Base-by-base conservation (phyloP, 2,888 invertebrate species). In the Diogma glabrata region DNA sequence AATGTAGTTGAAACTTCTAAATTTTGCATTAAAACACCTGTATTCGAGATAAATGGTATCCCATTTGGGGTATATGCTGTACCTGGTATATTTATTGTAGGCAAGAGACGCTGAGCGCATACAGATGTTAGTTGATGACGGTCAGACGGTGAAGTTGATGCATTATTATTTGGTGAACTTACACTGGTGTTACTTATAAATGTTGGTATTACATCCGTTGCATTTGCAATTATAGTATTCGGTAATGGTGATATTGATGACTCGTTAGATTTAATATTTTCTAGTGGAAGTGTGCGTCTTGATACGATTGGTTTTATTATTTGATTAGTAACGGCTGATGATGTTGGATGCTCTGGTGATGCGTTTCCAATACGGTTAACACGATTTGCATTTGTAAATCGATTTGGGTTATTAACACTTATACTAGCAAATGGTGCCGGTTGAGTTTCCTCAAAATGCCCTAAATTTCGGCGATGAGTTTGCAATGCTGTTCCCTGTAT, bases 401-500 rank as follows among this genome's bases (percentile, higher is more conserved):
- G 51, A 51, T 53, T 52, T 24, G 55, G 55, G 51, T 55, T 55
- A 23, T 55, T 55, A 2, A 55, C 55, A 51, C 55, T 55, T 16
- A 54, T 55, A 28, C 48, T 51, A 6, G 54, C 23, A 26, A 51
- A 51, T 16, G 51, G 52, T 24, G 43, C 38, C 14, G 52, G 43
- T 47, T 52, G 47, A 23, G 53, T 54, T 10, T 57, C 40, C 57
- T 56, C 36, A 58, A 56, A 77, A 61, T 82, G 82, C 0, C 77
- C 77, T 49, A 77, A 78, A 12, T 76, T 72, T 24, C 79, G 70
- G 20, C 79, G 72, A 60, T 83, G 83, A 20, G 76, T 75, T 58
- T 81, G 81, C 30, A 83, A 62, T 17, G 76, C 74, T 8, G 76
- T 75, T 1, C 77, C 76, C 70, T 82, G 82, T 58, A 83, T 82